phyloP scores from a whole-genome alignment of 1,140 invertebrate genomes.

The Micrasema minimum region DNA sequence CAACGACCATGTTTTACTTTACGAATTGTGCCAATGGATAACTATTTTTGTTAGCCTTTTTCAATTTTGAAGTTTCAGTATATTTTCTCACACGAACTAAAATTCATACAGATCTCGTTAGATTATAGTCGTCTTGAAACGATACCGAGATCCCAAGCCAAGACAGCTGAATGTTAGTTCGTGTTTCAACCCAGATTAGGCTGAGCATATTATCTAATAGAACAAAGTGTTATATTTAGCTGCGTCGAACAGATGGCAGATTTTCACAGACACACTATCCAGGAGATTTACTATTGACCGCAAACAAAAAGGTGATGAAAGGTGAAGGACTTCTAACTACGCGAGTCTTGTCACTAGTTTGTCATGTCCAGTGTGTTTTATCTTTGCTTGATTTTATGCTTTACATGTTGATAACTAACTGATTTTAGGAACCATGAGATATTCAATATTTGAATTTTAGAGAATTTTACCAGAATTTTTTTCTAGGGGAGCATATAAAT shows the following conservation, averaged over 20 bases:
- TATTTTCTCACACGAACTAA: slow-evolving; percentile 41
- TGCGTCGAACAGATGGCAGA: slow-evolving; percentile 50
- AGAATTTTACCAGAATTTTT: no score
- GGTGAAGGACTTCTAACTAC: slow-evolving; percentile 33
- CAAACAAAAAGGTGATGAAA: slow-evolving; percentile 38
- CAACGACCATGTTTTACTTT: slow-evolving; percentile 36
- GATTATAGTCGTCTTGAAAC: slow-evolving; percentile 14
- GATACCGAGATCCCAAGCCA: slow-evolving; percentile 8
- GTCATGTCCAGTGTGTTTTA: not conserved
- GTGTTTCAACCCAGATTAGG: not conserved
- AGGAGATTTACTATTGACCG: slow-evolving; percentile 40
- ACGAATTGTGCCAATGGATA: slow-evolving; percentile 47
- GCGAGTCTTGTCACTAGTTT: slow-evolving; percentile 30
- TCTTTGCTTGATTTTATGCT: not conserved
- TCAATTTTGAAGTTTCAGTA: slow-evolving; percentile 46
- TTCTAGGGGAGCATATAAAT: no score
- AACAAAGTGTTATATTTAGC: slow-evolving; percentile 43
- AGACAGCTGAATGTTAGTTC: slow-evolving; percentile 25
- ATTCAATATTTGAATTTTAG: no score
- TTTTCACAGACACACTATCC: slow-evolving; percentile 49
- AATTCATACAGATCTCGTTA: slow-evolving; percentile 5
- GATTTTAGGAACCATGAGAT: no score
- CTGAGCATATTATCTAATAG: slow-evolving; percentile 14
- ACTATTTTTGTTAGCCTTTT: slow-evolving; percentile 23
- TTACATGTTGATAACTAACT: no score